Evolutionary conservation across 2,113 vertebrate genomes (phyloP).

Genomic region (Hemibagrus wyckioides): DNA sequence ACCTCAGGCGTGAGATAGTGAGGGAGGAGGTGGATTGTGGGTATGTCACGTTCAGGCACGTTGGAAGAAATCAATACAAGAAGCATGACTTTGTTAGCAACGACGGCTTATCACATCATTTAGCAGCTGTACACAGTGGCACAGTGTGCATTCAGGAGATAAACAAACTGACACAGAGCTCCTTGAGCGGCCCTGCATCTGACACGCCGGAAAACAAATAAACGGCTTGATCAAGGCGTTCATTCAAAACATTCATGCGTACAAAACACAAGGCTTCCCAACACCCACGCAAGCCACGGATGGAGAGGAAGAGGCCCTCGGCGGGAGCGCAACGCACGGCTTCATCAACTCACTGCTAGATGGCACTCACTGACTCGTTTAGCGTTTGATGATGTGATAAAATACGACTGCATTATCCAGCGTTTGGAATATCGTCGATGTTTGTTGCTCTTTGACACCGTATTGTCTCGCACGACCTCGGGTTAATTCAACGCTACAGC

Average conservation of each 20-base stretch:
- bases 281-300: slow-evolving; percentile 25
- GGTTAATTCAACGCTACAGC: background rate
- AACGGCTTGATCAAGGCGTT: slow-evolving; percentile 31
- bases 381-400: background rate
- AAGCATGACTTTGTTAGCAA: slow-evolving; percentile 10
- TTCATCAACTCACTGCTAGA: background rate
- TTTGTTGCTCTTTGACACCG: background rate
- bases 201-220: slow-evolving; percentile 15
- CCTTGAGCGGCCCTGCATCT: background rate
- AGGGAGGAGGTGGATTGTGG: background rate
- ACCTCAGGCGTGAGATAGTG: background rate
- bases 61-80: background rate
- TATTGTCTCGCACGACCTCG: background rate
- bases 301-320: slow-evolving; percentile 32
- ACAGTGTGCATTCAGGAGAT: slow-evolving; percentile 14
- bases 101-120: slow-evolving; percentile 21
- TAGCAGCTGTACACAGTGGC: slow-evolving; percentile 24
- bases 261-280: slow-evolving; percentile 4
- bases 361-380: background rate
- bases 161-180: slow-evolving; percentile 21
- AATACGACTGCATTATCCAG: background rate
- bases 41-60: background rate
- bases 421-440: background rate
- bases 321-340: background rate
- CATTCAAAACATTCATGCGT: slow-evolving; percentile 28